Base-by-base conservation (phyloP, 2,888 invertebrate genomes). In the Carpatolechia fugitivella region DNA sequence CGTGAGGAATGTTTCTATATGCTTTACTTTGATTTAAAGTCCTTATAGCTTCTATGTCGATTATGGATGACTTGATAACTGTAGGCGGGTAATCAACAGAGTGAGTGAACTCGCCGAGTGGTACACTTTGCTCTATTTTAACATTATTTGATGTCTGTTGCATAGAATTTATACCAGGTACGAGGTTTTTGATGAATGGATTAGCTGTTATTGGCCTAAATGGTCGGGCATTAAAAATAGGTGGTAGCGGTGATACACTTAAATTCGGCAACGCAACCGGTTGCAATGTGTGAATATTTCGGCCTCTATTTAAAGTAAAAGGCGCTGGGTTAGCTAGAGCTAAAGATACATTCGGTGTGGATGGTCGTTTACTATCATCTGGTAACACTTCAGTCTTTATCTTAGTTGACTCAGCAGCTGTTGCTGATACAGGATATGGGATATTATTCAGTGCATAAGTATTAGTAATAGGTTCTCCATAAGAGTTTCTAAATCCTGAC, bases 71-170 rank as follows among this genome's bases (percentile, higher is more conserved):
- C 66, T 95, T 93, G 56, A 95, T 91, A 53, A 93, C 91, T 62
- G 94, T 93, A 40, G 94, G 91, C 8, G 95, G 94, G 76, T 95
- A 94, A 63, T 95, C 94, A 40, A 95, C 89, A 1, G 94, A 93
- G 40, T 94, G 93, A 0, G 94, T 86, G 66, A 91, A 95, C 69
- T 94, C 93, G 2, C 92, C 92, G 5, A 95, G 66, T 40, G 93
- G 93, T 52, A 95, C 87, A 69, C 95, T 94, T 66, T 93, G 92
- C 47, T 92, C 78, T 18, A 94, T 82, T 66, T 93, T 90, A 8
- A 93, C 82, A 61, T 89, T 85, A 53, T 76, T 78, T 10, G 71
- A 65, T 54, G 66, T 61, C 51, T 76, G 75, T 60, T 82, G 79
- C 69, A 79, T 75, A 13, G 78, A 69, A 62, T 81, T 82, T 41